Evolutionary conservation across 2,888 invertebrate genomes (phyloP), one percentile per base, ranked within the genome.

Genomic region (Chrysodeixis includens): DNA sequence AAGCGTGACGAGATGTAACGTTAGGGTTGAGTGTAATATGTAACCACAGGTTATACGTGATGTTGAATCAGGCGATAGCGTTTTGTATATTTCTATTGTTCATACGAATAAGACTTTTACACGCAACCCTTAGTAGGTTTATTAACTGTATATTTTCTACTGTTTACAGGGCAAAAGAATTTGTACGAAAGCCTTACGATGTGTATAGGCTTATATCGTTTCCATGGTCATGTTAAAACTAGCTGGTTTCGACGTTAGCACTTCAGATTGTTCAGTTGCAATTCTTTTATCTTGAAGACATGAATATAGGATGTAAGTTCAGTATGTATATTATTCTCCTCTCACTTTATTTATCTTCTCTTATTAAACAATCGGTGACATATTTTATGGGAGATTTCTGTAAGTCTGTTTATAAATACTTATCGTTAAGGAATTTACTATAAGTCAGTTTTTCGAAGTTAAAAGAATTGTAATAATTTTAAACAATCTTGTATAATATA

Each of bases 21-120:
- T 73, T 72, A 71, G 72, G 71, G 67, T 74, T 76, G 76, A 74
- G 55, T 72, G 70, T 69, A 75, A 68, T 74, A 79, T 79, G 74
- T 85, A 81, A 64, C 60, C 71, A 72, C 85, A 85, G 83, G 81
- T 87, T 86, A 84, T 84, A 88, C 87, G 87, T 90, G 88, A 91
- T 90, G 90, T 88, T 86, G 67, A 88, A 90, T 87, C 88, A 89
- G 90, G 89, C 88, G 81, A 89, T 90, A 92, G 90, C 89, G 93
- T 92, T 94, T 94, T 94, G 90, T 93, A 94, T 91, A 92, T 93
- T 93, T 94, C 91, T 93, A 93, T 91, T 89, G 88, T 90, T 91
- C 86, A 74, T 90, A 92, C 59, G 67, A 70, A 83, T 90, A 91
- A 90, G 89, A 85, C 89, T 92, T 92, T 92, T 92, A 93, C 90